A percentile compares a stretch with the other conserved stretches of the same genome.
Conservation (phyloP, 2,113 vertebrate species). For the Ageneiosus marmoratus region DNA sequence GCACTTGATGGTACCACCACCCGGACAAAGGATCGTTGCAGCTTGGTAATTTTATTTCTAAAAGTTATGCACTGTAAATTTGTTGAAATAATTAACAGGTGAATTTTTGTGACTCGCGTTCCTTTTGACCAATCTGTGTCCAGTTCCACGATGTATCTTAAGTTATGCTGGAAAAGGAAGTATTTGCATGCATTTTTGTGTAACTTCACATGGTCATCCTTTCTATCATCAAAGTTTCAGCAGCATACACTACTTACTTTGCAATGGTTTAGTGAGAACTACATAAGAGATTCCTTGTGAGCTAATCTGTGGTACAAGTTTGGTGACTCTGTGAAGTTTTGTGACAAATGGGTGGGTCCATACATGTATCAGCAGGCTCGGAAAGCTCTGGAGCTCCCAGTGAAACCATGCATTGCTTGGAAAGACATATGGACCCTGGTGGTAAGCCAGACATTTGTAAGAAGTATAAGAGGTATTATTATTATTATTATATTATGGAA, state of each 20-base stretch:
- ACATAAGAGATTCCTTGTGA: not conserved
- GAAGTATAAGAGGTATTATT: not conserved
- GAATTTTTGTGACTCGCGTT: not conserved
- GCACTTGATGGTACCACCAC: not conserved
- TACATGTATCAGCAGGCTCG: constrained; percentile 44
- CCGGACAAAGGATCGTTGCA: no score
- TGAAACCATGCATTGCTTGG: not conserved
- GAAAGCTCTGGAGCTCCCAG: constrained; percentile 5
- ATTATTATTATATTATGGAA: not conserved
- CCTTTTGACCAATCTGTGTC: not conserved
- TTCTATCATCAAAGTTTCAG: not conserved
- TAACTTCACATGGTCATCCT: not conserved
- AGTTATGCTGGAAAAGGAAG: not conserved
- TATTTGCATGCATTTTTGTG: not conserved
- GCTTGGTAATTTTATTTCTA: not conserved
- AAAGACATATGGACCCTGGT: not conserved
- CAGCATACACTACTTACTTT: not conserved
- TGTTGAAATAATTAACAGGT: not conserved
- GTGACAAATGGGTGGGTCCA: constrained; percentile 34
- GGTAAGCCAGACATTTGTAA: not conserved
- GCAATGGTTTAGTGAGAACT: not conserved
- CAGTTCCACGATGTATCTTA: not conserved
- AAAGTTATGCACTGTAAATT: not conserved
- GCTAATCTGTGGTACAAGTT: constrained; percentile 35
- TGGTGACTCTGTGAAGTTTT: constrained; percentile 34